Conservation (phyloP, 2,888 invertebrate species). For the Clivina fossor region DNA sequence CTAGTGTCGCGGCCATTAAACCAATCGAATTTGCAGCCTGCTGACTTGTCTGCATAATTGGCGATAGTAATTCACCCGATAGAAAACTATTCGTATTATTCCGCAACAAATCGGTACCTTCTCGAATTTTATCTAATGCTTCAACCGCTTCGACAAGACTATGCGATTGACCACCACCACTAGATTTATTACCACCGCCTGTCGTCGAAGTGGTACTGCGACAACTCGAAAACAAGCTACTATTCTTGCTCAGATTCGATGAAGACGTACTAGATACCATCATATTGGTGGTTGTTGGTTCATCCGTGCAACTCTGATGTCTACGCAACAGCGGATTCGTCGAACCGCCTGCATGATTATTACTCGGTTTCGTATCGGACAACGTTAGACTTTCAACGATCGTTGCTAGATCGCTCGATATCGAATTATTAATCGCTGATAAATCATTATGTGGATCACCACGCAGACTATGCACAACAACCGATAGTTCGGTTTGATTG, state of each 20-base stretch:
- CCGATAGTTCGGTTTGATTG: conserved; percentile 59
- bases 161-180: too few relatives aligned
- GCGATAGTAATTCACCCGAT: conserved; percentile 62
- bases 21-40: conserved; percentile 39
- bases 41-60: conserved; percentile 45
- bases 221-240: conserved; percentile 45
- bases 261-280: conserved; percentile 46
- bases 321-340: conserved; percentile 44
- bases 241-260: conserved; percentile 49
- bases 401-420: conserved; percentile 74
- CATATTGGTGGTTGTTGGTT: conserved; percentile 49
- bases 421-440: conserved; percentile 72
- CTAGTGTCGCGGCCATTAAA: conserved; percentile 44
- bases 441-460: conserved; percentile 67
- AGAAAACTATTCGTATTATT: conserved; percentile 80
- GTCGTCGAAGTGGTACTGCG: conserved; percentile 48
- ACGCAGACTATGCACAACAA: conserved; percentile 61
- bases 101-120: conserved; percentile 70
- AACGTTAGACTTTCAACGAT: conserved; percentile 82
- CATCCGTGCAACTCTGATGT: conserved; percentile 55
- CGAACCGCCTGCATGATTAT: conserved; percentile 38
- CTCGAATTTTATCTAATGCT: conserved; percentile 67
- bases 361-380: conserved; percentile 55
- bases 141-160: conserved; percentile 61
- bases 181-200: conserved; percentile 47